Percentiles rank a stretch among this genome's conserved stretches.
phyloP scores from a whole-genome alignment of 1,140 invertebrate species.

The Lamellibrachia luymesi region DNA sequence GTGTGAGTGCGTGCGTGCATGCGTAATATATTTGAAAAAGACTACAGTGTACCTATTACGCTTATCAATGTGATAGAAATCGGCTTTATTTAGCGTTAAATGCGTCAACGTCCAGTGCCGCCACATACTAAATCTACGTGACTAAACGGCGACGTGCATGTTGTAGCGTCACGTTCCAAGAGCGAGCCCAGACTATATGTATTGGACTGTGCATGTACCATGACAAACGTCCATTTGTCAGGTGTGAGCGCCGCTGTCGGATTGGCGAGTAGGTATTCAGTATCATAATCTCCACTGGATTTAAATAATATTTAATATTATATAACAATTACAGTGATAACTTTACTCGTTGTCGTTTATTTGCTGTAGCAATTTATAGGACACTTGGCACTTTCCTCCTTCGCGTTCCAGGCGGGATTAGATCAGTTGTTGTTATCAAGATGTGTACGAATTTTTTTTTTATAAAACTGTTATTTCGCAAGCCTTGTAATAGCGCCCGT shows the following conservation, averaged over 20 bases:
- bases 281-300: neutral
- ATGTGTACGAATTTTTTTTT: no score
- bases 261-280: neutral
- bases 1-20: neutral
- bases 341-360: no score
- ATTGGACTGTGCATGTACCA: conserved; percentile 21
- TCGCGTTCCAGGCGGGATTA: no score
- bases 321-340: no score
- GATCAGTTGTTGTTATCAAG: no score
- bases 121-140: neutral
- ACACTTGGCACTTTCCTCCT: no score
- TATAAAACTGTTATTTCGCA: no score
- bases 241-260: conserved; percentile 13
- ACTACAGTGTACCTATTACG: no score
- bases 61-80: no score
- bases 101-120: neutral
- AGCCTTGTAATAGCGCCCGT: no score
- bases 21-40: neutral
- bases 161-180: conserved; percentile 17
- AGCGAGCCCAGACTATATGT: conserved; percentile 9
- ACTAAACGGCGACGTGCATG: neutral
- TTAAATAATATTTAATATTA: neutral
- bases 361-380: no score
- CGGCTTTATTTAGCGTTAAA: neutral
- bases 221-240: conserved; percentile 11